Base-by-base conservation (phyloP, 2,888 invertebrate genomes). In the Archips crataeganus region DNA sequence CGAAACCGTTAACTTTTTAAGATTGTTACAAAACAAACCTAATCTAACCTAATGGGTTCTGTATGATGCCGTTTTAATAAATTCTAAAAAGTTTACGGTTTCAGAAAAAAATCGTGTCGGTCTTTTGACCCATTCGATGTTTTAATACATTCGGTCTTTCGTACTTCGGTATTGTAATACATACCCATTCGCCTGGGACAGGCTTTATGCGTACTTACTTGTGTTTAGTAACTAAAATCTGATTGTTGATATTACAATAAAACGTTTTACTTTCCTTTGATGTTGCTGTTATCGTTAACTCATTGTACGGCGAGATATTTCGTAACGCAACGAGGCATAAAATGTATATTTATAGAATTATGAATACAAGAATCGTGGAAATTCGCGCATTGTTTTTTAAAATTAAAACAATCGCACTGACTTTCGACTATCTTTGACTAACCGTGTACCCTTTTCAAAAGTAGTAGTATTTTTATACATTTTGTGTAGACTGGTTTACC, bases 221-320 rank as follows among this genome's bases (percentile, higher is more conserved):
- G 1, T 15, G 49, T 64, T 70, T 47, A 64, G 63, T 64, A 59
- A 47, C 47, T 6, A 57, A 70, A 59, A 47, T 59, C 47, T 64
- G 63, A 64, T 64, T 47, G 64, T 64, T 70, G 36, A 15, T 64
- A 63, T 64, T 57, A 70, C 47, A 59, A 57, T 70, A 36, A 47
- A 57, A 13, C 42, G 10, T 63, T 70, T 70, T 47, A 60, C 49
- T n/a, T 39, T 23, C 13, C 64, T 71, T 71, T 71, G 71, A 71
- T 71, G 71, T 60, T 65, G 54, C 60, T 36, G 36, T 36, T 63
- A 49, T 70, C 59, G 49, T 65, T 60, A 71, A 65, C 15, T 64
- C 23, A 47, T 59, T 65, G 8, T 57, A 23, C 4, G 34, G 47
- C 11, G 54, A 42, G 36, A 51, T 57, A 66, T 71, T 39, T 8